Evolutionary conservation across 2,797 vertebrate genomes (phyloP).

Genomic region (Characodon lateralis): DNA sequence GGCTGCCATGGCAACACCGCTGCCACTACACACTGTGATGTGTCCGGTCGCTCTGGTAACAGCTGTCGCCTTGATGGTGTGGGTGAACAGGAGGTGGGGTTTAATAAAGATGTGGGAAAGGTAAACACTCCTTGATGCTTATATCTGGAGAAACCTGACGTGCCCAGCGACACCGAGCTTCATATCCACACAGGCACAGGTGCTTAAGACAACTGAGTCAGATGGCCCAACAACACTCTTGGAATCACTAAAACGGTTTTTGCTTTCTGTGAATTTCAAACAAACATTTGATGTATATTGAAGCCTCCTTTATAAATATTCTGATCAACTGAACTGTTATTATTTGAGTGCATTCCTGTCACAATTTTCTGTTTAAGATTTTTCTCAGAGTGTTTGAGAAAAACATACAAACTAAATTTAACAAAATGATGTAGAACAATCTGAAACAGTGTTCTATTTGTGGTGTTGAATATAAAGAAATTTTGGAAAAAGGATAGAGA

Average conservation of each 20-base stretch:
- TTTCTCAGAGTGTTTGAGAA: no score
- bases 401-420: no score
- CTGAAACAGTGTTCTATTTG: no score
- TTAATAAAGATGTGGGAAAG: background rate
- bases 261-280: background rate
- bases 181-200: constrained; percentile 4
- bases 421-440: no score
- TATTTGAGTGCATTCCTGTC: no score
- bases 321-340: no score
- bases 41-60: constrained; percentile 62
- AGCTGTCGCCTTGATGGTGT: constrained; percentile 27
- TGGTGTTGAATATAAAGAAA: no score
- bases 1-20: constrained; percentile 65
- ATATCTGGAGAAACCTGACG: constrained; percentile 6
- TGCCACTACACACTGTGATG: constrained; percentile 48
- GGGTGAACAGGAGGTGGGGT: background rate
- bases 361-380: no score
- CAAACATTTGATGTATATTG: background rate
- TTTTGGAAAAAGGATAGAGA: no score
- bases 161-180: background rate
- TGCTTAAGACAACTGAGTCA: background rate
- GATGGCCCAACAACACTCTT: background rate
- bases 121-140: constrained; percentile 2
- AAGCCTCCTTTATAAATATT: no score
- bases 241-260: background rate